These are phyloP conservation scores for Drosophila quasianomalipes DNA, from an alignment of 2,888 invertebrate genomes.

Conservation along the genomic window DNA sequence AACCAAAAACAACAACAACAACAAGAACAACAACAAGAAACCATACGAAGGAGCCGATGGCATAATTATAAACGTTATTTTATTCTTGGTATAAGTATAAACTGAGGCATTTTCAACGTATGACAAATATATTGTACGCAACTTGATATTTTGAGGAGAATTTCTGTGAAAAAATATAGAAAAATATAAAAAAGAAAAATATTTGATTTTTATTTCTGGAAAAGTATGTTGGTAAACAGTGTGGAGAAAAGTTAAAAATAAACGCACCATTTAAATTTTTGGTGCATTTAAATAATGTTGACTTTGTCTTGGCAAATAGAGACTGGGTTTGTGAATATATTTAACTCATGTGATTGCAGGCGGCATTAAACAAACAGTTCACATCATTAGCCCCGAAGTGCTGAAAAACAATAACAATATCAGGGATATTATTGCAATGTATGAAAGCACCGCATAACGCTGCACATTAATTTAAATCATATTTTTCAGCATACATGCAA, in stretches of 20 bases:
- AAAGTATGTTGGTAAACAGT: not conserved
- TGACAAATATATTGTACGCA: constrained; percentile 83
- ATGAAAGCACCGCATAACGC: constrained; percentile 42
- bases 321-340: constrained; percentile 26
- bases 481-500: constrained; percentile 41
- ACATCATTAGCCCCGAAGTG: constrained; percentile 71
- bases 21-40: constrained; percentile 33
- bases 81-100: constrained; percentile 79
- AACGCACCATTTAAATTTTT: constrained; percentile 14
- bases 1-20: constrained; percentile 38
- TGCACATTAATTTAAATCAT: constrained; percentile 61
- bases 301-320: constrained; percentile 44
- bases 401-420: constrained; percentile 27
- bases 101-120: constrained; percentile 76
- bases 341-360: constrained; percentile 66
- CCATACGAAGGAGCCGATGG: constrained; percentile 47
- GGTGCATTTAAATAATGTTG: constrained; percentile 57
- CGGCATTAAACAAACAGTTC: constrained; percentile 68
- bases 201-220: constrained; percentile 56
- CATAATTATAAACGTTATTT: constrained; percentile 72
- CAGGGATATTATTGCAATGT: constrained; percentile 22
- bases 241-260: not conserved
- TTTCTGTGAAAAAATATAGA: constrained; percentile 82
- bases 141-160: constrained; percentile 84
- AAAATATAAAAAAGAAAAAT: constrained; percentile 62